Percentiles rank a stretch among this genome's conserved stretches.
These are phyloP conservation scores for Vidua chalybeata DNA, from an alignment of 2,113 vertebrate genomes.

Conservation along the genomic window DNA sequence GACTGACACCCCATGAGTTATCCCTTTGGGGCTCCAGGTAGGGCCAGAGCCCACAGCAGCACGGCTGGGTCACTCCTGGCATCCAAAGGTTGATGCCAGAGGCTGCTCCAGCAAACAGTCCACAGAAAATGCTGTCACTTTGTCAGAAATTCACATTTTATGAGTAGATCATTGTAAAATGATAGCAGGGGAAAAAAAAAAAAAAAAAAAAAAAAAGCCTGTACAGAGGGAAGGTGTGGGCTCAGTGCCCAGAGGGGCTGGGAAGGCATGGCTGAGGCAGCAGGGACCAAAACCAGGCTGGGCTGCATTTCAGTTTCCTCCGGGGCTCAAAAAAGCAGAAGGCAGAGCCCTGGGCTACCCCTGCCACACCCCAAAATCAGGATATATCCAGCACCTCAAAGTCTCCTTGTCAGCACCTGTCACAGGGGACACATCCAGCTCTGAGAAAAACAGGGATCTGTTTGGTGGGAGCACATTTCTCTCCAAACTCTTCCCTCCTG, in stretches of 20 bases:
- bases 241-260: neutral
- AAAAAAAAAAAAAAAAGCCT: neutral
- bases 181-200: neutral
- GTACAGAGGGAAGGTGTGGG: neutral
- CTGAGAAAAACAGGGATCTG: neutral
- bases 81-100: conserved; percentile 16
- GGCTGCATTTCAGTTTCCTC: neutral
- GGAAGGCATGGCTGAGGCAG: neutral
- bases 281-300: neutral
- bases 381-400: neutral
- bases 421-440: neutral
- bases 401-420: neutral
- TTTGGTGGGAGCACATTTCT: neutral
- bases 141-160: conserved; percentile 31
- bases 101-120: conserved; percentile 12
- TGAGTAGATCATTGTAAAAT: neutral
- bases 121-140: conserved; percentile 30
- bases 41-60: conserved; percentile 24
- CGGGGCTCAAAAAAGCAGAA: neutral
- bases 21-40: neutral
- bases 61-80: neutral
- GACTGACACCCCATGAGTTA: conserved; percentile 35
- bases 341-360: neutral
- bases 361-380: neutral
- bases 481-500: neutral